Evolutionary conservation across 2,797 vertebrate species (phyloP).

Genomic region (Darevskia mixta): DNA sequence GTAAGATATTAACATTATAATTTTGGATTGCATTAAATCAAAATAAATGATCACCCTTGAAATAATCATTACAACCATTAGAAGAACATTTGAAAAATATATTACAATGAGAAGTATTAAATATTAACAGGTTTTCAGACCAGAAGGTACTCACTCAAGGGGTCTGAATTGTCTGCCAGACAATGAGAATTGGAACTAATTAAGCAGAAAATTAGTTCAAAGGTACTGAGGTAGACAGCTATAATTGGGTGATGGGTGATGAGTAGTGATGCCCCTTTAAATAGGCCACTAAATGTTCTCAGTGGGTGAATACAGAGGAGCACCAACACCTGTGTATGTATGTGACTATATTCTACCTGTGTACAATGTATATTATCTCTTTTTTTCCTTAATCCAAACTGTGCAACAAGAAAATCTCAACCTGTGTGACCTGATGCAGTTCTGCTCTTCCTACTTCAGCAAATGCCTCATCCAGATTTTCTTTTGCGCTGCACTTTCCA

Average conservation of each 20-base stretch:
- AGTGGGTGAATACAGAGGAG: not conserved
- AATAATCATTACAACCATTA: conserved; percentile 40
- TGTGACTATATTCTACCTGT: not conserved
- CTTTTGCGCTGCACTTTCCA: too few species aligned
- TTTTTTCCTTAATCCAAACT: not conserved
- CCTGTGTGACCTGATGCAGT: not conserved
- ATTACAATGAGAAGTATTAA: conserved; percentile 59
- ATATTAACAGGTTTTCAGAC: conserved; percentile 57
- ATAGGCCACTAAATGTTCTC: conserved; percentile 13
- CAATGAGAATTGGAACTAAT: conserved; percentile 53
- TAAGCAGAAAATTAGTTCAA: conserved; percentile 64
- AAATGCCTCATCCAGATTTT: too few species aligned
- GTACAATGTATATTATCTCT: not conserved
- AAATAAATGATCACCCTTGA: conserved; percentile 48
- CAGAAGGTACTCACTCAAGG: conserved; percentile 43
- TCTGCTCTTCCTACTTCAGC: too few species aligned
- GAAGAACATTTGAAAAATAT: conserved; percentile 50
- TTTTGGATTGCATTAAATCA: conserved; percentile 35
- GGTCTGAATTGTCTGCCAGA: conserved; percentile 56
- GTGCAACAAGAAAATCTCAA: not conserved
- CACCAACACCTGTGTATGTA: not conserved
- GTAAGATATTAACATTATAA: conserved; percentile 30
- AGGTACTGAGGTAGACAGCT: conserved; percentile 43
- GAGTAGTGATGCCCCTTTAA: conserved; percentile 39
- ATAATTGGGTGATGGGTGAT: not conserved